Base-by-base conservation (phyloP, 2,113 vertebrate genomes). In the Numida meleagris region DNA sequence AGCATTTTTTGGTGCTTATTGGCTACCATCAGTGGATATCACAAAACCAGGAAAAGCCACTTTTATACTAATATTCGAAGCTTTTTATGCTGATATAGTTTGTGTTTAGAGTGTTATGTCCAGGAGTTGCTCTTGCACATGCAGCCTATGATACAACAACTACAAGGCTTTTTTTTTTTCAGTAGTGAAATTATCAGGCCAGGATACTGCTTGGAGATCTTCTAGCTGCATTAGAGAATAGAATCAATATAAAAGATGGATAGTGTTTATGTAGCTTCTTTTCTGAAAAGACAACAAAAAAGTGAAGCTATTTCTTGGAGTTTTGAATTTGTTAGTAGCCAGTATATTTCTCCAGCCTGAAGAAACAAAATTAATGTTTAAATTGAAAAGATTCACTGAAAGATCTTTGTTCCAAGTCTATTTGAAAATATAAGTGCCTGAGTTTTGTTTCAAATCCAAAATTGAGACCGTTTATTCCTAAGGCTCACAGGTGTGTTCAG, bases 371-470 rank as follows among this genome's bases (percentile, higher is more conserved):
- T 36, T 43, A 75, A 29, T 1, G 1, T 25, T 72, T 57, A 68
- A 48, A 89, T 4, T 75, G 43, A 43, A 90, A 86, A 84, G 36
- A 48, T 51, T 4, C 2, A 29, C 29, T 20, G 24, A 55, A 76
- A 83, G 10, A 7, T 58, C 40, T 72, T 58, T 80, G 33, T 89
- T 87, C 16, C 14, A 79, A 85, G 14, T 58, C 23, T 58, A 23
- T 33, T 58, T 65, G 18, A 62, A 48, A 74, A 57, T 31, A 11
- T 4, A 19, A 14, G 33, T 85, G 12, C 25, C 31, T 78, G 17
- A 63, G 8, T 43, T 93, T 80, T 88, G 10, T 71, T 90, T 90
- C 46, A 93, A 83, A 90, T 78, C 29, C 59, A 78, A 72, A 94
- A 68, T 25, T 24, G 33, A 86, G 31, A 59, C 16, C 67, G 7